Conservation (phyloP, 2,113 vertebrate genomes). For the Smithornis capensis region DNA sequence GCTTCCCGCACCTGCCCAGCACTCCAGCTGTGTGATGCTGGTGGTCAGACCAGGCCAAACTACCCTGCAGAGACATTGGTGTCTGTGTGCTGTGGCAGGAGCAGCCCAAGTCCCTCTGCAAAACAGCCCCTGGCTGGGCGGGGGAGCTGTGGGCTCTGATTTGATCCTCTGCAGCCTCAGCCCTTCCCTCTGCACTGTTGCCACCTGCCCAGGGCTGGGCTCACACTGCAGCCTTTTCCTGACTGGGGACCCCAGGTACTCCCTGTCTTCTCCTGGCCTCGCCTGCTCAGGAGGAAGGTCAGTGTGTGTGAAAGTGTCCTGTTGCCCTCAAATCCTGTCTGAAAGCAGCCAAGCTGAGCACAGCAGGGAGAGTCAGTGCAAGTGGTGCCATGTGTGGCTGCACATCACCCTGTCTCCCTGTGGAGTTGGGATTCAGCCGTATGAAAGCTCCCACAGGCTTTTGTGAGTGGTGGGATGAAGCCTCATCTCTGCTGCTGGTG, state of each 20-base stretch:
- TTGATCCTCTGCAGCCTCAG: not conserved
- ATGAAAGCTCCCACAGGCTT: fast-evolving
- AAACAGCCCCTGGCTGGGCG: not conserved
- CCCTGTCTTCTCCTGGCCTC: not conserved
- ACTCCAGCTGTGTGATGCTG: fast-evolving
- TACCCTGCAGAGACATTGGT: fast-evolving
- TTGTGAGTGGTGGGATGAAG: not conserved
- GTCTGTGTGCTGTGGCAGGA: fast-evolving
- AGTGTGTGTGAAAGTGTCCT: not conserved
- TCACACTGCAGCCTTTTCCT: not conserved
- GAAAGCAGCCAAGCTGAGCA: not conserved
- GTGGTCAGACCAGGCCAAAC: not conserved
- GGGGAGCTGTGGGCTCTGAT: not conserved
- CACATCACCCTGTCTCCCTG: not conserved
- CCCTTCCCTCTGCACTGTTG: not conserved
- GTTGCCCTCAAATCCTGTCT: too few species aligned
- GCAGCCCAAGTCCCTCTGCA: not conserved
- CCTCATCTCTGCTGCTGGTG: fast-evolving
- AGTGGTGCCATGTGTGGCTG: not conserved
- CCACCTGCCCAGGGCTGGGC: not conserved
- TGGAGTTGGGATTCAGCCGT: not conserved
- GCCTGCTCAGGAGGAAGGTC: not conserved
- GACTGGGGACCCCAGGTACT: fast-evolving
- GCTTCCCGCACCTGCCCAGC: not conserved
- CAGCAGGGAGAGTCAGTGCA: not conserved